Evolutionary conservation across 2,797 vertebrate species (phyloP), one percentile per base, ranked within the genome.

Genomic region (Crypturellus tataupa): DNA sequence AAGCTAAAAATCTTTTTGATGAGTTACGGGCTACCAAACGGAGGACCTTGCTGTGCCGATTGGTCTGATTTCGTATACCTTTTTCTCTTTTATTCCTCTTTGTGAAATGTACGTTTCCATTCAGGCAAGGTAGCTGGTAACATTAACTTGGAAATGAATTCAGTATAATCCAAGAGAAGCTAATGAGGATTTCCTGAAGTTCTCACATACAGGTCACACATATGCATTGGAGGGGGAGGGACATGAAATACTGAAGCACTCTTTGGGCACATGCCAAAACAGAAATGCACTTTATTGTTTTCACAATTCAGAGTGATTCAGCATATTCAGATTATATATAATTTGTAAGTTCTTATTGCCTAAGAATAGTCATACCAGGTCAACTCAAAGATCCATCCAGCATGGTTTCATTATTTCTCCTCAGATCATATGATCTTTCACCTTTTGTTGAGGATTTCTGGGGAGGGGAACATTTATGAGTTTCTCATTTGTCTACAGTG

Each of bases 101-200:
- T 6, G 17, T 65, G n/a, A 93, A 80, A 85, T 56, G 19, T 72
- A 0, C 51, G 65, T 89, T 95, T 91, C 55, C 7, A 83, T 35
- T 80, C n/a, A 42, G 46, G 62, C 42, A 6, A 58, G 81, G 46
- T 80, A 83, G 63, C 82, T 93, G 67, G 83, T 92, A 69, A 80
- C 46, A 10, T 91, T 76, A 67, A 35, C 67, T 84, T 83, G 58
- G 56, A 91, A 92, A 67, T 65, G 40, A 51, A 77, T 91, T 93
- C 87, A 84, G 70, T 88, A 24, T 86, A 80, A 14, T 88, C 85
- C 90, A 53, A 80, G 81, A 80, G 90, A 82, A 76, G 6, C 77
- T 94, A 94, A 94, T 96, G 94, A 96, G 94, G 89, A 94, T 95
- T 95, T 95, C 94, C 92, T 96, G 96, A 89, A 91, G 87, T 88